Evolutionary conservation across 2,797 vertebrate genomes (phyloP).

Genomic region (Epinephelus awoara): DNA sequence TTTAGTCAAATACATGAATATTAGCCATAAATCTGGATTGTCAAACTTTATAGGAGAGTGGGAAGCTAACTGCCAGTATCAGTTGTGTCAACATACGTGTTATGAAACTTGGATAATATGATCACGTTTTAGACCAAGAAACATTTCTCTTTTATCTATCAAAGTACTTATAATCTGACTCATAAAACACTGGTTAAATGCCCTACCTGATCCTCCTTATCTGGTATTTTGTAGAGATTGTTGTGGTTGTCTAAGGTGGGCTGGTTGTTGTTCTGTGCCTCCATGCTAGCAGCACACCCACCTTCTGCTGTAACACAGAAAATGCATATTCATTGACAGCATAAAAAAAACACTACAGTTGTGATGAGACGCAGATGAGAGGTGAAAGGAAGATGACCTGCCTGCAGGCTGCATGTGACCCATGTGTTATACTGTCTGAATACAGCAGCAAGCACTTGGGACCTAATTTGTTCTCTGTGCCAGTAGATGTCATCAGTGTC

Average conservation of each 20-base stretch:
- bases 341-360: background rate
- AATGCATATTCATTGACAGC: background rate
- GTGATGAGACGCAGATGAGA: background rate
- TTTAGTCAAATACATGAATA: too few relatives aligned
- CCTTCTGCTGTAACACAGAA: constrained; percentile 34
- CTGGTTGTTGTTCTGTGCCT: constrained; percentile 89
- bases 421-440: background rate
- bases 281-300: constrained; percentile 89
- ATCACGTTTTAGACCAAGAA: background rate
- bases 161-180: background rate
- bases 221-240: constrained; percentile 85
- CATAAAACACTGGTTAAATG: background rate
- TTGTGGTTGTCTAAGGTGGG: constrained; percentile 89
- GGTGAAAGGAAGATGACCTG: background rate
- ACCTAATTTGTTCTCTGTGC: background rate
- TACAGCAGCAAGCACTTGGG: background rate
- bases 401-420: background rate
- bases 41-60: background rate
- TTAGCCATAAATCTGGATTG: too few relatives aligned
- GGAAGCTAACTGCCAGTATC: background rate
- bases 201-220: constrained; percentile 72
- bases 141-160: background rate
- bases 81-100: background rate
- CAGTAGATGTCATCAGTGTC: background rate
- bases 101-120: background rate